phyloP scores from a whole-genome alignment of 2,113 vertebrate genomes.

The Rhegmatorhina hoffmannsi region DNA sequence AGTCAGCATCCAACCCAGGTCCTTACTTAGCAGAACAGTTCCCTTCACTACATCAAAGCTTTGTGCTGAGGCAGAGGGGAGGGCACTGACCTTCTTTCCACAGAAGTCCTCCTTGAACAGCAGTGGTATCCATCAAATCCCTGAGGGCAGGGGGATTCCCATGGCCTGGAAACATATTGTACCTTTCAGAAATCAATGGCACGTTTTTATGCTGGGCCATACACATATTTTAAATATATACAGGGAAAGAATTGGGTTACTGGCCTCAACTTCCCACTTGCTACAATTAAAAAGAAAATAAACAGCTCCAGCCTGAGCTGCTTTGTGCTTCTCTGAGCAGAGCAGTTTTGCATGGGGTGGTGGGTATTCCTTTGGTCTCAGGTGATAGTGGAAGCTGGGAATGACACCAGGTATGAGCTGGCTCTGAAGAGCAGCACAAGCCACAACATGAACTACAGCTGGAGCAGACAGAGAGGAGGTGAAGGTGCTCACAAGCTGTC shows the following conservation, averaged over 20 bases:
- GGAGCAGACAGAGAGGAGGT: conserved; percentile 23
- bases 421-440: background rate
- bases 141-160: background rate
- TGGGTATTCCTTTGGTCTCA: background rate
- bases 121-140: background rate
- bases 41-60: background rate
- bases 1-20: background rate
- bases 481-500: conserved; percentile 1
- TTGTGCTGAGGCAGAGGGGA: background rate
- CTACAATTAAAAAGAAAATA: background rate
- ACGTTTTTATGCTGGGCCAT: background rate
- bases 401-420: background rate
- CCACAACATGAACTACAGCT: conserved; percentile 4
- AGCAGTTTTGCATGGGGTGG: background rate
- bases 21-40: background rate
- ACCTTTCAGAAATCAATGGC: background rate
- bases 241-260: background rate
- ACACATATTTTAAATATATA: too few relatives aligned
- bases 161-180: background rate
- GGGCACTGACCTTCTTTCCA: background rate
- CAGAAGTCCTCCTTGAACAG: background rate
- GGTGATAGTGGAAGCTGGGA: conserved; percentile 52
- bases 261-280: background rate
- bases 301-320: background rate
- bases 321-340: background rate